These are phyloP conservation scores for Agrenia bidenticulata DNA, from an alignment of 2,888 invertebrate genomes.

Conservation along the genomic window DNA sequence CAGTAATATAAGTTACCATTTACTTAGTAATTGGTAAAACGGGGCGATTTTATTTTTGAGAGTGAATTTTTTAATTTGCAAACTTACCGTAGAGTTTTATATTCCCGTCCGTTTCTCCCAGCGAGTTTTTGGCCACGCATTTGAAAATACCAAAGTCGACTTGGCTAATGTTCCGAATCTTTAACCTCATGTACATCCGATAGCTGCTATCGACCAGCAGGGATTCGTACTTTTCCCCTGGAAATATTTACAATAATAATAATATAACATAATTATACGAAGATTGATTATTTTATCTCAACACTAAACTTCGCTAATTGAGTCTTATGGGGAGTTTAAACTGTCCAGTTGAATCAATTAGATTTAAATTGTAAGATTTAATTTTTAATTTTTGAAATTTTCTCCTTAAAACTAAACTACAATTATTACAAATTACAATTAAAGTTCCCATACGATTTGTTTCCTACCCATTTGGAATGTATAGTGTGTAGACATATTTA, in stretches of 20 bases:
- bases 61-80: too few species aligned
- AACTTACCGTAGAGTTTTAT: conserved; percentile 81
- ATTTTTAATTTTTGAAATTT: too few species aligned
- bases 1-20: too few species aligned
- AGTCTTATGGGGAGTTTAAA: not conserved
- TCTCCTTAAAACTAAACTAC: too few species aligned
- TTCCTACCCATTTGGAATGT: too few species aligned
- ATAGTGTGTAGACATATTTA: too few species aligned
- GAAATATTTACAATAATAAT: conserved; percentile 37
- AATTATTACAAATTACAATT: too few species aligned
- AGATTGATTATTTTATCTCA: too few species aligned
- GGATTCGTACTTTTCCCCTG: conserved; percentile 86
- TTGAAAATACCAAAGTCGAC: conserved; percentile 85
- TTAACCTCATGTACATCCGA: conserved; percentile 87
- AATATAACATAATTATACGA: not conserved
- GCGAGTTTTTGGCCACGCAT: conserved; percentile 79
- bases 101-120: conserved; percentile 77
- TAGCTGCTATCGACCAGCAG: conserved; percentile 80
- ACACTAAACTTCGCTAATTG: too few species aligned
- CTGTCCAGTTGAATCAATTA: not conserved
- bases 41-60: too few species aligned
- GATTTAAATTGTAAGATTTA: not conserved
- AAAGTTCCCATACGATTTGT: too few species aligned
- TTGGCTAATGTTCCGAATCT: conserved; percentile 75
- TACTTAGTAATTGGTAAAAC: too few species aligned